These are phyloP conservation scores for Platycnemis pennipes DNA, from an alignment of 2,888 invertebrate species.

Conservation along the genomic window DNA sequence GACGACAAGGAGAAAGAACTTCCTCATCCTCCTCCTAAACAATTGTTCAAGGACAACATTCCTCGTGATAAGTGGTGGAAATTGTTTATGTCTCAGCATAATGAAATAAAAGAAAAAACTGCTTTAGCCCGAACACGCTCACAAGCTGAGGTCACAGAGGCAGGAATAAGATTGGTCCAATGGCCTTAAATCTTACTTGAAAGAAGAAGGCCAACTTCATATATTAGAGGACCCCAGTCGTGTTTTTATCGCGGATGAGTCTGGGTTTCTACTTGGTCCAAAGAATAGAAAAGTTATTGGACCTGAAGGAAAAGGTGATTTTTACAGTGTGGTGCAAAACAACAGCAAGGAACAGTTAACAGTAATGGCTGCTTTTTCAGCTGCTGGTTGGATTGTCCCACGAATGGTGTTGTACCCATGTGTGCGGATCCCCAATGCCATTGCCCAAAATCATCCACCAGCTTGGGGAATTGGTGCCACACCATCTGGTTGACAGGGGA, in stretches of 20 bases:
- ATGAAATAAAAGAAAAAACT: not conserved
- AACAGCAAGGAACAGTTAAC: constrained; percentile 76
- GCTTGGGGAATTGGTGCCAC: constrained; percentile 77
- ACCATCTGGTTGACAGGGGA: constrained; percentile 77
- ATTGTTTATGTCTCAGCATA: not conserved
- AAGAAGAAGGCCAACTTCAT: constrained; percentile 71
- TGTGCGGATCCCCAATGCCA: constrained; percentile 76
- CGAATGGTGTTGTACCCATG: constrained; percentile 77
- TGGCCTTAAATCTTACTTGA: constrained; percentile 70
- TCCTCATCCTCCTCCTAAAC: too few species aligned
- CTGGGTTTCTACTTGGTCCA: constrained; percentile 75
- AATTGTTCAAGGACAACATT: not conserved
- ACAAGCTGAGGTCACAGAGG: not conserved
- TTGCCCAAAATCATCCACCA: constrained; percentile 75
- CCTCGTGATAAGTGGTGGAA: not conserved
- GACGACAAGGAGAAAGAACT: too few species aligned
- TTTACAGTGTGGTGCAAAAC: constrained; percentile 76
- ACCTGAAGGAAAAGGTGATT: constrained; percentile 73
- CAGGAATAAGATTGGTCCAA: constrained; percentile 73
- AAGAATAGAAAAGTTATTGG: constrained; percentile 75
- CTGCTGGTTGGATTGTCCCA: constrained; percentile 75
- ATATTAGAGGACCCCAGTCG: too few species aligned
- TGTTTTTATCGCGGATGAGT: constrained; percentile 76
- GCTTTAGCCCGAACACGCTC: not conserved
- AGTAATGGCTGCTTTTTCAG: constrained; percentile 77